These are phyloP conservation scores for Lycia hirtaria DNA, from an alignment of 2,888 invertebrate species.

Conservation along the genomic window DNA sequence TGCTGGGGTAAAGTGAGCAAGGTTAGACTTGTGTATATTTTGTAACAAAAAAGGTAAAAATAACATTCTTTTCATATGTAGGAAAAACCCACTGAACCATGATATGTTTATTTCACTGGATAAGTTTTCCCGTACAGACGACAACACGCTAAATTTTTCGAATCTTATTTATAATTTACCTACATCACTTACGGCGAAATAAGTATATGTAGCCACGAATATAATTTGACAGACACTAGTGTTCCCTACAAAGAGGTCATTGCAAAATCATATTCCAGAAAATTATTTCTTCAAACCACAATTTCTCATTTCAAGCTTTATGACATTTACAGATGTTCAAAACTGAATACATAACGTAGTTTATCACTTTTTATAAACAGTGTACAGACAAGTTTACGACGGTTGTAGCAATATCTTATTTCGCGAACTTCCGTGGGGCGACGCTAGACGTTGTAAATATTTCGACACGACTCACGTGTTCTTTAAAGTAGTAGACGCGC, in stretches of 20 bases:
- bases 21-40: no score
- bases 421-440: slow-evolving; percentile 48
- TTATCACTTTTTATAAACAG: slow-evolving; percentile 47
- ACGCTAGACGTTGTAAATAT: slow-evolving; percentile 49
- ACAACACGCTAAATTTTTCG: no score
- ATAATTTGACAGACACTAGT: not conserved
- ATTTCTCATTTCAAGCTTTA: slow-evolving; percentile 7
- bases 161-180: no score
- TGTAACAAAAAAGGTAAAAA: no score
- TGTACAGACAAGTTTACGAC: slow-evolving; percentile 52
- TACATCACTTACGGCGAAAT: no score
- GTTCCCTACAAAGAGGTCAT: no score
- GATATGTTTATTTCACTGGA: no score
- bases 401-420: slow-evolving; percentile 52
- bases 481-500: slow-evolving; percentile 38
- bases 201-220: no score
- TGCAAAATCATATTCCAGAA: not conserved
- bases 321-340: slow-evolving; percentile 35
- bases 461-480: slow-evolving; percentile 52
- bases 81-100: no score
- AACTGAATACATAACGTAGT: slow-evolving; percentile 32
- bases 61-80: no score
- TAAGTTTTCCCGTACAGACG: no score
- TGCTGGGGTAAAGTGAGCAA: no score
- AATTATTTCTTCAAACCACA: slow-evolving; percentile 4